Percentiles rank a stretch among this genome's conserved stretches.
These are phyloP conservation scores for Chlamydotis undulata DNA, from an alignment of 2,113 vertebrate genomes.

Conservation along the genomic window DNA sequence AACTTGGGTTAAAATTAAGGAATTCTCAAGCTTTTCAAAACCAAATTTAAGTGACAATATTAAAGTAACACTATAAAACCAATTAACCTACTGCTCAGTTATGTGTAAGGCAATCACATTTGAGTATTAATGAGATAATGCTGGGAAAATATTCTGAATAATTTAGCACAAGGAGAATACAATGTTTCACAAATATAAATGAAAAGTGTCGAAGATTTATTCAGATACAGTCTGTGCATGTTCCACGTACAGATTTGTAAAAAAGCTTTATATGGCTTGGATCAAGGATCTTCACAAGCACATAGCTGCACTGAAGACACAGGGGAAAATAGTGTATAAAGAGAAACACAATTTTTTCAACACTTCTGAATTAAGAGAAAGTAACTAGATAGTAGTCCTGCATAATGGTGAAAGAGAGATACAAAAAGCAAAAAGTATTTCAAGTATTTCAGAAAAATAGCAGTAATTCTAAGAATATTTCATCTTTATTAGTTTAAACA, in stretches of 20 bases:
- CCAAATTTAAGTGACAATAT: not conserved
- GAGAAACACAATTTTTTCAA: not conserved
- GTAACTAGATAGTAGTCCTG: not conserved
- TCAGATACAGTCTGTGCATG: not conserved
- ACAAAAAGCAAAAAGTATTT: accelerated
- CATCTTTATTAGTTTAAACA: not conserved
- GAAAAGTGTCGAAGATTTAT: not conserved
- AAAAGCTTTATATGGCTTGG: not conserved
- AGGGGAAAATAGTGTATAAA: not conserved
- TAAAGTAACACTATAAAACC: not conserved
- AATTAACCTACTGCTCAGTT: not conserved
- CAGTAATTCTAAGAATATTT: not conserved
- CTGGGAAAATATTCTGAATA: not conserved
- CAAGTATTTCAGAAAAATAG: not conserved
- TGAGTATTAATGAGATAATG: not conserved
- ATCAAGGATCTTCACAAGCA: not conserved
- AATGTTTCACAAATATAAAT: not conserved
- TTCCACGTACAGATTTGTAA: not conserved
- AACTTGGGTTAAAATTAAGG: not conserved
- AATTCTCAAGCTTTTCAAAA: slow-evolving; percentile 1
- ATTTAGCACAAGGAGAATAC: not conserved
- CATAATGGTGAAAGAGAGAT: not conserved
- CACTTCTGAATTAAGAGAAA: not conserved
- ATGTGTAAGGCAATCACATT: not conserved
- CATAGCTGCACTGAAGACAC: not conserved